Conservation (phyloP, 2,888 invertebrate genomes). For the Cephus pulcher region DNA sequence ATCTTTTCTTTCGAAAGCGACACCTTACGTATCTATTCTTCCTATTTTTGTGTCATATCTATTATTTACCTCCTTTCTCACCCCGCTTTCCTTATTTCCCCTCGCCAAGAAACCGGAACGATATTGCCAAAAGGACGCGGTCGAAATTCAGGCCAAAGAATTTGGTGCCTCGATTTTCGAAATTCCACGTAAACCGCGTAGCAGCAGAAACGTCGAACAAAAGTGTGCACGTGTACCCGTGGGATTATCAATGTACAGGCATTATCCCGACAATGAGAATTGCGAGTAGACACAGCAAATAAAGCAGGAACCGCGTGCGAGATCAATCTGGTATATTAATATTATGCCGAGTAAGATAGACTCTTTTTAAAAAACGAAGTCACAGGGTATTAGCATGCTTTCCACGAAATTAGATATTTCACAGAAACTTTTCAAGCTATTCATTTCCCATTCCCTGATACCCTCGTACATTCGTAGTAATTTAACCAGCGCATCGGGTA, state of each 20-base stretch:
- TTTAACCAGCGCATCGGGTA: neutral
- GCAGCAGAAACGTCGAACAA: neutral
- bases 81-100: neutral
- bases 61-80: neutral
- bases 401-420: neutral
- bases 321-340: neutral
- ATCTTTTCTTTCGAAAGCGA: neutral
- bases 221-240: neutral
- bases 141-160: neutral
- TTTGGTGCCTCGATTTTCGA: neutral
- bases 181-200: neutral
- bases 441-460: neutral
- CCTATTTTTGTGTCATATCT: neutral
- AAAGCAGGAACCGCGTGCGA: neutral
- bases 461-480: neutral
- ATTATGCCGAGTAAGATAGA: neutral
- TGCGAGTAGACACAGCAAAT: neutral
- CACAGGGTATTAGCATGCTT: neutral
- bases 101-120: neutral
- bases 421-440: neutral
- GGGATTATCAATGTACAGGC: neutral
- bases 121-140: neutral
- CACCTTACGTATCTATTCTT: neutral
- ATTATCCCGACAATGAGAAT: neutral
- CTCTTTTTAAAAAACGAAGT: neutral